Base-by-base conservation (phyloP, 2,113 vertebrate genomes). In the Platysteira castanea region DNA sequence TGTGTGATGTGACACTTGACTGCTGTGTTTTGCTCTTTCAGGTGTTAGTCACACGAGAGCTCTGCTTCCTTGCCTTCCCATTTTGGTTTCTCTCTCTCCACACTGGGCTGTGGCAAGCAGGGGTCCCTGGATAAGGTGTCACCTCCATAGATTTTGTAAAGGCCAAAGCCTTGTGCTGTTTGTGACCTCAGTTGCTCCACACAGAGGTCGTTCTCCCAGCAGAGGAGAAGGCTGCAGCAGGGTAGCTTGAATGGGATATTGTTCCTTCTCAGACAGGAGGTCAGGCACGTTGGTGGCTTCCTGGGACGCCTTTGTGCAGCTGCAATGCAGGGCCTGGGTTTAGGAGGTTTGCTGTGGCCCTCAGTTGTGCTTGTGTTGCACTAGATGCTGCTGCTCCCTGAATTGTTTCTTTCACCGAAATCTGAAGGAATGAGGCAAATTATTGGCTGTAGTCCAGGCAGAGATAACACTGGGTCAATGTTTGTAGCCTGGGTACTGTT, bases 391-490 rank as follows among this genome's bases (percentile, higher is more conserved):
- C 53, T 94, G 77, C 61, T 83, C 67, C 59, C 84, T 97, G 78
- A 97, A 96, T 95, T 89, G 87, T 85, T 77, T 41, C 89, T 96
- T 97, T 97, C 93, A 94, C 41, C 54, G n/a, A 80, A 73, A 92
- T 64, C 70, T 83, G 89, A 61, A 87, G 59, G 79, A 96, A 76
- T 83, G 78, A 95, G 84, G 70, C 93, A 83, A 84, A 77, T 61
- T 41, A 15, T 6, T 91, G 94, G 91, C 94, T 73, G 42, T 53
- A 10, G 28, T 61, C 84, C 96, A 89, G 44, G 65, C 47, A 64
- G n/a, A 46, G 33, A 71, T 33, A 95, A 94, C 94, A 93, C 42
- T 94, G 59, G 56, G 50, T 76, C 81, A 73, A 20, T 91, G 84
- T 94, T 65, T 87, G 39, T 7, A 52, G 78, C 57, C 41, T 47